These are phyloP conservation scores for Elegia similella DNA, from an alignment of 2,888 invertebrate species.

Conservation along the genomic window DNA sequence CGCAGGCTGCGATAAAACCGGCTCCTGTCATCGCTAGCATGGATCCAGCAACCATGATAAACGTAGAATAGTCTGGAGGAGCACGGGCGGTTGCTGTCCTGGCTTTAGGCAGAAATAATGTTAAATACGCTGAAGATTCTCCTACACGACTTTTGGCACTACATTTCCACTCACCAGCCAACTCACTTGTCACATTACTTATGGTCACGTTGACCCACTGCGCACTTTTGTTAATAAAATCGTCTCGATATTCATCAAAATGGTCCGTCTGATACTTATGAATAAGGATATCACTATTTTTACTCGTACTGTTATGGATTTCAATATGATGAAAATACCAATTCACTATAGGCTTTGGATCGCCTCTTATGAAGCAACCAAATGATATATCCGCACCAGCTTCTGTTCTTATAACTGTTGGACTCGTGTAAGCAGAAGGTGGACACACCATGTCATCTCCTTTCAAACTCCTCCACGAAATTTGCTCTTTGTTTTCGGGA, in stretches of 20 bases:
- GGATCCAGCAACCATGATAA: slow-evolving; percentile 86
- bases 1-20: slow-evolving; percentile 74
- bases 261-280: slow-evolving; percentile 51
- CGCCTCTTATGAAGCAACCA: slow-evolving; percentile 89
- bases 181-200: slow-evolving; percentile 89
- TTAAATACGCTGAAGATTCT: slow-evolving; percentile 82
- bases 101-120: slow-evolving; percentile 71
- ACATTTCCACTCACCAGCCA: slow-evolving; percentile 93
- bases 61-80: slow-evolving; percentile 87
- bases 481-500: slow-evolving; percentile 84
- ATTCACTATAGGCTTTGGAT: slow-evolving; percentile 89
- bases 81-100: slow-evolving; percentile 89
- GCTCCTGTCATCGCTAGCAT: slow-evolving; percentile 85
- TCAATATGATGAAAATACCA: slow-evolving; percentile 88
- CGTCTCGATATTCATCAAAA: slow-evolving; percentile 64
- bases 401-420: slow-evolving; percentile 85
- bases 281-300: slow-evolving; percentile 57
- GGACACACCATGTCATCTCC: slow-evolving; percentile 90
- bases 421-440: slow-evolving; percentile 84
- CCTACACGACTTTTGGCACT: slow-evolving; percentile 86
- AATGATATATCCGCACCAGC: slow-evolving; percentile 91
- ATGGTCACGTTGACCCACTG: slow-evolving; percentile 92
- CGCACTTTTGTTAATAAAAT: slow-evolving; percentile 72
- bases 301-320: slow-evolving; percentile 54
- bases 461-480: slow-evolving; percentile 88